Evolutionary conservation across 2,888 invertebrate genomes (phyloP).

Genomic region (Epinotia ramella): DNA sequence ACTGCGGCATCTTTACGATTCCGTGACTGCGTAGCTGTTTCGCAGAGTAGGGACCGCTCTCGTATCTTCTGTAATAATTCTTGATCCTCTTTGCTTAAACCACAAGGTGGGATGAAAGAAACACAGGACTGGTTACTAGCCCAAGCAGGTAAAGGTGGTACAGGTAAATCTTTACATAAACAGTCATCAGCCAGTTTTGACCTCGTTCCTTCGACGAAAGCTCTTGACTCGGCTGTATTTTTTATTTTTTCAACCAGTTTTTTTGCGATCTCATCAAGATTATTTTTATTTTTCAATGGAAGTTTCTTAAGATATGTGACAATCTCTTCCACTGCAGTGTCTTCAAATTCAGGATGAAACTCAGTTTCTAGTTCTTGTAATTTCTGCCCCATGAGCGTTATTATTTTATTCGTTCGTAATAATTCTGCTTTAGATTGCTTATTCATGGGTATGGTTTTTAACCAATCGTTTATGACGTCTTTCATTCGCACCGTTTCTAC

Average conservation of each 20-base stretch:
- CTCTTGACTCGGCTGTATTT: conserved; percentile 54
- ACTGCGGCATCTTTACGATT: conserved; percentile 51
- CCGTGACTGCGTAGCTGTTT: conserved; percentile 24
- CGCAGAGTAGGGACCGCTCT: conserved; percentile 49
- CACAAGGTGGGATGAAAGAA: conserved; percentile 51
- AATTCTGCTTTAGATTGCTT: conserved; percentile 50
- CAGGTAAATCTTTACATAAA: background rate
- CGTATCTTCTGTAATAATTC: conserved; percentile 58
- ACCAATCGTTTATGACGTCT: conserved; percentile 61
- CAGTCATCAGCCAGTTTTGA: conserved; percentile 1
- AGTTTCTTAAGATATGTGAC: conserved; percentile 59
- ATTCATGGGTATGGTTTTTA: conserved; percentile 57
- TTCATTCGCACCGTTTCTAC: conserved; percentile 61
- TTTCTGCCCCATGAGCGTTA: conserved; percentile 58
- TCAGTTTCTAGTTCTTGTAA: conserved; percentile 61
- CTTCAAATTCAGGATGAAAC: conserved; percentile 44
- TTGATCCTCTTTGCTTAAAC: conserved; percentile 58
- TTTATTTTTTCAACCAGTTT: conserved; percentile 55
- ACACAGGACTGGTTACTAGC: background rate
- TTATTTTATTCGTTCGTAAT: conserved; percentile 56
- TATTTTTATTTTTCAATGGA: conserved; percentile 51
- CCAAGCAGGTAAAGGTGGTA: background rate
- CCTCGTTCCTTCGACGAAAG: conserved; percentile 43
- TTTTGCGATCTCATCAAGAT: conserved; percentile 49
- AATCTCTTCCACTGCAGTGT: conserved; percentile 57